Evolutionary conservation across 1,140 invertebrate species (phyloP).

Genomic region (Periplaneta americana): DNA sequence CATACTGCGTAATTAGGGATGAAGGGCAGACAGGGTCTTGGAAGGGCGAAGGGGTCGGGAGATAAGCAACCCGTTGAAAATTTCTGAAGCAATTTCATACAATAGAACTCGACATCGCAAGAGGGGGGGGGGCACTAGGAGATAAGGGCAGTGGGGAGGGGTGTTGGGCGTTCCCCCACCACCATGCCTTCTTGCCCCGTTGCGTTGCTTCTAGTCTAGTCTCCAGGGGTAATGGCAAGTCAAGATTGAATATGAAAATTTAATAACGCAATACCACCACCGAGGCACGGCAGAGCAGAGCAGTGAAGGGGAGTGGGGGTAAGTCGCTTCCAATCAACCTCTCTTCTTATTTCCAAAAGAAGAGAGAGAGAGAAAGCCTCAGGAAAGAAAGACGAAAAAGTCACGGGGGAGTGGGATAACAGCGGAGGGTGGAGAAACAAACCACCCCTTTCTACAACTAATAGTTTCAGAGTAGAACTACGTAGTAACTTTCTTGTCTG

Average conservation of each 20-base stretch:
- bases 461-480: neutral
- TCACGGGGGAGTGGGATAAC: neutral
- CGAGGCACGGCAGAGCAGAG: neutral
- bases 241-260: conserved; percentile 13
- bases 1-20: neutral
- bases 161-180: neutral
- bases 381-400: neutral
- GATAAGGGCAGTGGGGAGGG: neutral
- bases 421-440: neutral
- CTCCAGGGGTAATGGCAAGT: neutral
- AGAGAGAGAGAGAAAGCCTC: neutral
- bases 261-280: conserved; percentile 1
- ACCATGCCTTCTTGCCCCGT: neutral
- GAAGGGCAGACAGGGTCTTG: neutral
- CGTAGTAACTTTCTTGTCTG: too few relatives aligned
- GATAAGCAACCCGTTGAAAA: neutral
- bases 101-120: neutral
- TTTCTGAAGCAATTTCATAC: neutral
- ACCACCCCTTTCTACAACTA: neutral
- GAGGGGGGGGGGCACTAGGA: neutral
- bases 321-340: conserved; percentile 11
- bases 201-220: neutral
- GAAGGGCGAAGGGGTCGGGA: neutral
- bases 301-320: neutral
- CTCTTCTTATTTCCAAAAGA: neutral